Evolutionary conservation across 2,797 vertebrate species (phyloP).

Genomic region (Strix occidentalis): DNA sequence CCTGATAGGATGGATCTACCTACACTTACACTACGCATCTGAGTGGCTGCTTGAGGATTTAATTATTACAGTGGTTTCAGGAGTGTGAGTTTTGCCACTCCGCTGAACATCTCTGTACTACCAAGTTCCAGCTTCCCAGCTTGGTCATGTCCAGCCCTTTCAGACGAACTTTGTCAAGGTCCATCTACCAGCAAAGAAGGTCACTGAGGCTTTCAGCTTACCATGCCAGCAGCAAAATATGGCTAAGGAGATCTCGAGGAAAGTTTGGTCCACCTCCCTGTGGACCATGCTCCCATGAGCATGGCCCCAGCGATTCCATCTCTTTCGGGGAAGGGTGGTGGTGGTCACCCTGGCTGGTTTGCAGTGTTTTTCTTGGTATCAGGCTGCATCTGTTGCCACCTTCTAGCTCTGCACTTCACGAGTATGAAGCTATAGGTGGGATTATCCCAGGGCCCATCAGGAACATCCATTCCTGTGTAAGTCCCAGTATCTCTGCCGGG

Average conservation of each 20-base stretch:
- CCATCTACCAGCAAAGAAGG: background rate
- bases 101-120: background rate
- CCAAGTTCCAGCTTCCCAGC: background rate
- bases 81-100: background rate
- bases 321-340: background rate
- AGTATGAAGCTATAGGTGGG: background rate
- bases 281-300: background rate
- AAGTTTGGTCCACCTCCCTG: background rate
- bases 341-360: background rate
- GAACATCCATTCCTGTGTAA: background rate
- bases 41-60: background rate
- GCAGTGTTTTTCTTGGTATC: background rate
- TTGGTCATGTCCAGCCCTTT: background rate
- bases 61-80: background rate
- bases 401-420: background rate
- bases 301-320: fast-evolving
- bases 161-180: background rate
- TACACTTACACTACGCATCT: background rate
- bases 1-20: background rate
- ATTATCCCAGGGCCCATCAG: background rate
- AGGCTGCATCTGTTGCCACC: background rate
- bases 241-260: background rate
- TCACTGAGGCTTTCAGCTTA: background rate
- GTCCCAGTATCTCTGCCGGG: background rate
- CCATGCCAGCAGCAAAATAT: background rate